Evolutionary conservation across 2,113 vertebrate genomes (phyloP).

Genomic region (Thinocorus orbignyianus): DNA sequence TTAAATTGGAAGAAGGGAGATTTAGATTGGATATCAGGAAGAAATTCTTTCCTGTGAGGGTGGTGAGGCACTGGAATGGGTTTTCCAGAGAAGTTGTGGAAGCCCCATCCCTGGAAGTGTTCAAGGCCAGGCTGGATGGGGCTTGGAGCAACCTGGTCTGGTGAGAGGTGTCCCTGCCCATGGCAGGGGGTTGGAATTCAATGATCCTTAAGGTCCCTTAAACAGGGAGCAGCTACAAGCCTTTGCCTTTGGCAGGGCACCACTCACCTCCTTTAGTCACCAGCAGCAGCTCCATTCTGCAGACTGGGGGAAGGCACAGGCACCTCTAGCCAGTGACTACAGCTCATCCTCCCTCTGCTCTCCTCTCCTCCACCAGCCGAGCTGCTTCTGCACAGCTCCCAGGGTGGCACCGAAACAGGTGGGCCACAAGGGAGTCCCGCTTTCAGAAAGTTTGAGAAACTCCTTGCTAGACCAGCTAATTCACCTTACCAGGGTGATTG

Average conservation of each 20-base stretch:
- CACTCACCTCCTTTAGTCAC: rapidly evolving
- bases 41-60: too few relatives aligned
- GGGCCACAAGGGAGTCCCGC: not conserved
- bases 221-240: not conserved
- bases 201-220: too few relatives aligned
- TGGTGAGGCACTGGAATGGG: too few relatives aligned
- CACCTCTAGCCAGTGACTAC: not conserved
- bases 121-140: too few relatives aligned
- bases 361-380: not conserved
- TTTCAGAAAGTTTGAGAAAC: not conserved
- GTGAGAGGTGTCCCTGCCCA: too few relatives aligned
- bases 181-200: too few relatives aligned
- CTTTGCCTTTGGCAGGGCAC: not conserved
- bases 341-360: not conserved
- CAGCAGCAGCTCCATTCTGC: not conserved
- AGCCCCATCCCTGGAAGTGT: too few relatives aligned
- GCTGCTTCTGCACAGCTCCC: not conserved
- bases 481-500: not conserved
- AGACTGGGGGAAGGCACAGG: not conserved
- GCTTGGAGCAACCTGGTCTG: too few relatives aligned
- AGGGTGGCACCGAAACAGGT: not conserved
- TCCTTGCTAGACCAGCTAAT: not conserved
- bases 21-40: too few relatives aligned
- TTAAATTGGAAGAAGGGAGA: too few relatives aligned
- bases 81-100: too few relatives aligned